These are phyloP conservation scores for Xiphophorus couchianus DNA, from an alignment of 2,113 vertebrate genomes.

Conservation along the genomic window DNA sequence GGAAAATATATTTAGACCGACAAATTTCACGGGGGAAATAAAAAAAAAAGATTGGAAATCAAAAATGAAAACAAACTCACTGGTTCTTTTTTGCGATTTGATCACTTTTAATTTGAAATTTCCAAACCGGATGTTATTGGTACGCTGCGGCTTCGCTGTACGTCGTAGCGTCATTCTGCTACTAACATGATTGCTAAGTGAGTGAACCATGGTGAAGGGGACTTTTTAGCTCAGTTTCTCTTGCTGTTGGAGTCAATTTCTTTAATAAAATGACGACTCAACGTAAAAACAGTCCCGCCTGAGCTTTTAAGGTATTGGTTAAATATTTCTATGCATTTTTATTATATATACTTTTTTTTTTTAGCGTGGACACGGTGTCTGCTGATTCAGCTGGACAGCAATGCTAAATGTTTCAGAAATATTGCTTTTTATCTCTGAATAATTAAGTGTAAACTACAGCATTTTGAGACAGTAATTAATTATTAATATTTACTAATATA, in stretches of 20 bases:
- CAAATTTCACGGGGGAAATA: conserved; percentile 1
- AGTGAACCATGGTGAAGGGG: conserved; percentile 15
- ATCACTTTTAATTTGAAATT: conserved; percentile 52
- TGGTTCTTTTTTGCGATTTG: not conserved
- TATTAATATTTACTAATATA: not conserved
- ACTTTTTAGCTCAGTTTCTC: conserved; percentile 6
- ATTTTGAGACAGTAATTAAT: not conserved
- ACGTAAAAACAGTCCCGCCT: not conserved
- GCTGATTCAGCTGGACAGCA: not conserved
- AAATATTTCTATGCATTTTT: not conserved
- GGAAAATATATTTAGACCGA: no score
- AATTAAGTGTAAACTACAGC: not conserved
- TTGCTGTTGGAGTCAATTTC: not conserved
- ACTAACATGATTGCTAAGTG: conserved; percentile 56
- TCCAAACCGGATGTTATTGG: not conserved
- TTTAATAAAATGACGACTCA: not conserved
- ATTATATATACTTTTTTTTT: no score
- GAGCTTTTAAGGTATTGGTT: not conserved
- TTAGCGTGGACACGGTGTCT: conserved; percentile 30
- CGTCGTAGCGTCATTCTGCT: not conserved
- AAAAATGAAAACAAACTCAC: not conserved
- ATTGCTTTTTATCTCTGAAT: not conserved
- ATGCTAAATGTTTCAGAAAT: not conserved
- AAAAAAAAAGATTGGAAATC: not conserved
- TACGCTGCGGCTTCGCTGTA: not conserved